These are phyloP conservation scores for Dynastes grantii DNA, from an alignment of 2,888 invertebrate genomes.

Conservation along the genomic window DNA sequence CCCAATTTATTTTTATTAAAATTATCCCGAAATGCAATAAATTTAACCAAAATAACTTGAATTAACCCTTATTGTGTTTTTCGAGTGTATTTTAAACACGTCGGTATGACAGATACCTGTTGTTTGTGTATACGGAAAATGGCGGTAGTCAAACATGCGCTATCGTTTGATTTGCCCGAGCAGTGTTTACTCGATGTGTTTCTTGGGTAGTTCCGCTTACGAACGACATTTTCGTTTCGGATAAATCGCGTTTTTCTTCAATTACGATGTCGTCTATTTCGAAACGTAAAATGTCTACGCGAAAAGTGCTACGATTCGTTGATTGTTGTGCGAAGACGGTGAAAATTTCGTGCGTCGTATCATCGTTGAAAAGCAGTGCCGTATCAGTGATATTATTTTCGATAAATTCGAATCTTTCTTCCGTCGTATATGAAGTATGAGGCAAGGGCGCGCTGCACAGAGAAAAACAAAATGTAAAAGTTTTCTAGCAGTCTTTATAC, in stretches of 20 bases:
- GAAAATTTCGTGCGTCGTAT: slow-evolving; percentile 44
- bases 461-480: slow-evolving; percentile 74
- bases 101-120: slow-evolving; percentile 61
- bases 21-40: neutral
- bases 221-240: too few species aligned
- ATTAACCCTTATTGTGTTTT: slow-evolving; percentile 30
- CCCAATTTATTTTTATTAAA: neutral
- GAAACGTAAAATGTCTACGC: slow-evolving; percentile 43
- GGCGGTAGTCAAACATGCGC: slow-evolving; percentile 70
- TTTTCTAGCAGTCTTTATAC: slow-evolving; percentile 52
- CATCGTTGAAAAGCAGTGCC: slow-evolving; percentile 34
- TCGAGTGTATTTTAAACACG: slow-evolving; percentile 51
- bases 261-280: slow-evolving; percentile 41
- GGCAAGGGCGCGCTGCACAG: slow-evolving; percentile 74
- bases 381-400: slow-evolving; percentile 46
- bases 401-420: slow-evolving; percentile 41
- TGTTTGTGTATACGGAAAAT: slow-evolving; percentile 61
- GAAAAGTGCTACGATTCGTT: slow-evolving; percentile 29
- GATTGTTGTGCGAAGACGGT: slow-evolving; percentile 40
- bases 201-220: slow-evolving; percentile 66
- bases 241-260: slow-evolving; percentile 44
- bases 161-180: slow-evolving; percentile 67
- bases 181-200: slow-evolving; percentile 73
- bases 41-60: slow-evolving; percentile 5
- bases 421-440: slow-evolving; percentile 67